Conservation (phyloP, 2,888 invertebrate genomes). For the Diabrotica balteata region DNA sequence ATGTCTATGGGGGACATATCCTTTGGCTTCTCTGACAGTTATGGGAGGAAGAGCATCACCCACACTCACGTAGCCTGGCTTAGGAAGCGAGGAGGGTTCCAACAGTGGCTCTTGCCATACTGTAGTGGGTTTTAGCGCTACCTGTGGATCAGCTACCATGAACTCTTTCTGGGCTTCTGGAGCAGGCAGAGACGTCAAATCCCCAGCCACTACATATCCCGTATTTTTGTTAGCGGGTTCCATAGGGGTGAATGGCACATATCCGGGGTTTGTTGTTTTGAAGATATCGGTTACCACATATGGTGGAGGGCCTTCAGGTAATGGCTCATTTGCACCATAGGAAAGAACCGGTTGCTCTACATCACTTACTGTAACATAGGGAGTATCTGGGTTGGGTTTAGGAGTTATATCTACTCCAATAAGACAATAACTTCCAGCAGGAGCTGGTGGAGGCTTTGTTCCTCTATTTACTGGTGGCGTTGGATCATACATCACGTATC, state of each 20-base stretch:
- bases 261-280: slow-evolving; percentile 49
- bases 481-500: slow-evolving; percentile 35
- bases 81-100: slow-evolving; percentile 32
- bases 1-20: slow-evolving; percentile 54
- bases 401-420: slow-evolving; percentile 46
- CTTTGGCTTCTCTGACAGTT: slow-evolving; percentile 38
- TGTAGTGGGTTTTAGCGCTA: slow-evolving; percentile 13
- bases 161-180: slow-evolving; percentile 4
- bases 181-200: slow-evolving; percentile 10
- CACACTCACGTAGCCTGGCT: slow-evolving; percentile 49
- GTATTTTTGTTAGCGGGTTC: slow-evolving; percentile 39
- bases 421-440: slow-evolving; percentile 49
- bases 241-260: slow-evolving; percentile 45
- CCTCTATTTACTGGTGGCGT: slow-evolving; percentile 28
- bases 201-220: slow-evolving; percentile 51
- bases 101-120: slow-evolving; percentile 42
- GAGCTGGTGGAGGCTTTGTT: slow-evolving; percentile 23
- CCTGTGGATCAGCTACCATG: slow-evolving; percentile 1
- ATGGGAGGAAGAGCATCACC: slow-evolving; percentile 45
- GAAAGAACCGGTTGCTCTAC: slow-evolving; percentile 35
- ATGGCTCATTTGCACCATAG: slow-evolving; percentile 35
- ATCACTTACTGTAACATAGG: slow-evolving; percentile 44
- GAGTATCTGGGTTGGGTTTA: slow-evolving; percentile 38
- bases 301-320: slow-evolving; percentile 37
- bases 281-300: slow-evolving; percentile 46